A percentile compares a stretch with the other conserved stretches of the same genome.
phyloP scores from a whole-genome alignment of 2,888 invertebrate genomes.

The Chrysolina americana region DNA sequence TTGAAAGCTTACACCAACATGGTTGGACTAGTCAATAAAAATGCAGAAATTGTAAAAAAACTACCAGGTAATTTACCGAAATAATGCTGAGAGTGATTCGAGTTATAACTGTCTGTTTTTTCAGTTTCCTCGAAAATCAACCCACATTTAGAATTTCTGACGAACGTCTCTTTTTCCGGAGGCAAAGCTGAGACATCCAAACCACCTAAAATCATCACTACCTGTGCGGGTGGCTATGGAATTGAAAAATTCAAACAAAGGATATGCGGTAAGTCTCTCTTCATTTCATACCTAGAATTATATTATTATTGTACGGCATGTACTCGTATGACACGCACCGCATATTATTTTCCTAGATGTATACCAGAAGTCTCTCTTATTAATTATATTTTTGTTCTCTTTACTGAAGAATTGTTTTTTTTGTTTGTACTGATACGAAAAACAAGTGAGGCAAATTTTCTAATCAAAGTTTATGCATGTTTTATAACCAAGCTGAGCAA shows the following conservation, averaged over 20 bases:
- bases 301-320: too few relatives aligned
- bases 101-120: conserved; percentile 27
- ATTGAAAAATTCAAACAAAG: conserved; percentile 61
- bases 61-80: conserved; percentile 60
- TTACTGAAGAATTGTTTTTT: too few relatives aligned
- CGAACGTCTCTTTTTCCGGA: conserved; percentile 28
- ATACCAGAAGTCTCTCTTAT: too few relatives aligned
- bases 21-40: conserved; percentile 63
- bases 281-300: neutral
- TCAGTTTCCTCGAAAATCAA: conserved; percentile 49
- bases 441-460: too few relatives aligned
- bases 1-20: conserved; percentile 63
- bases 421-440: too few relatives aligned
- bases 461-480: too few relatives aligned
- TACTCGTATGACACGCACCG: too few relatives aligned
- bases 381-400: too few relatives aligned
- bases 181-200: conserved; percentile 42
- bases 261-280: conserved; percentile 63
- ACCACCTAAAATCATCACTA: conserved; percentile 61
- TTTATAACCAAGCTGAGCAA: too few relatives aligned
- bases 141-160: conserved; percentile 34
- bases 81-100: neutral
- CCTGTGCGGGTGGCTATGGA: conserved; percentile 67
- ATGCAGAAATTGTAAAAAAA: conserved; percentile 62
- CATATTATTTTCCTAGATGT: too few relatives aligned